Base-by-base conservation (phyloP, 2,113 vertebrate genomes). In the Trochalopteron elliotii region DNA sequence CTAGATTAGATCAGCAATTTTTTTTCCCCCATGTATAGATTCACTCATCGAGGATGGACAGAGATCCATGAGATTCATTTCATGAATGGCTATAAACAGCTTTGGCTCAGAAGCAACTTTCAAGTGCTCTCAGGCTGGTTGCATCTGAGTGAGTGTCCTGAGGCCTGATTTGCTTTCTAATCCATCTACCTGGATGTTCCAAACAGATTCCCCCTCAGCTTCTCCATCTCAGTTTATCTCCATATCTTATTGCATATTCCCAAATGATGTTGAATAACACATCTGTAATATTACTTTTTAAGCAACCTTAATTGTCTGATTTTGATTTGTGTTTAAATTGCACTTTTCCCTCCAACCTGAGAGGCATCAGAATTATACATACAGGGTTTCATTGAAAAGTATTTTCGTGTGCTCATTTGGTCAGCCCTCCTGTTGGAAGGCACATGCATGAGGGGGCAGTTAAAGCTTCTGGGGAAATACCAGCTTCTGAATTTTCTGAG, bases 251-350 rank as follows among this genome's bases (percentile, higher is more conserved):
- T 90, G 77, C 80, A 45, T 57, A 86, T 90, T 94, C 93, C 90
- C 92, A 87, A 90, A 90, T 24, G 90, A 88, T 52, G 49, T 20
- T 52, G 55, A 90, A 85, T 83, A 90, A 81, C 18, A 15, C 12
- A 12, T 61, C 72, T 95, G 65, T 2, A 3, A 72, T 96, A 94
- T 89, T 85, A 90, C 69, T 83, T 95, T 94, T 93, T 76, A 94
- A 90, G 61, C 89, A 94, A 91, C 75, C 85, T 90, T 88, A 75
- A 94, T 94, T 94, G 95, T 89, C 87, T 91, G 89, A 70, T 90
- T 95, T 94, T 94, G 92, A 83, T 90, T 94, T 88, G 20, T 65
- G 81, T 93, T 95, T 81, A 83, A 96, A 97, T 82, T 79, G 88
- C 50, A 35, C 94, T 94, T 93, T 90, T 42, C 15, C 35, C 44